Evolutionary conservation across 2,113 vertebrate species (phyloP), one percentile per base, ranked within the genome.

Genomic region (Anas platyrhynchos): DNA sequence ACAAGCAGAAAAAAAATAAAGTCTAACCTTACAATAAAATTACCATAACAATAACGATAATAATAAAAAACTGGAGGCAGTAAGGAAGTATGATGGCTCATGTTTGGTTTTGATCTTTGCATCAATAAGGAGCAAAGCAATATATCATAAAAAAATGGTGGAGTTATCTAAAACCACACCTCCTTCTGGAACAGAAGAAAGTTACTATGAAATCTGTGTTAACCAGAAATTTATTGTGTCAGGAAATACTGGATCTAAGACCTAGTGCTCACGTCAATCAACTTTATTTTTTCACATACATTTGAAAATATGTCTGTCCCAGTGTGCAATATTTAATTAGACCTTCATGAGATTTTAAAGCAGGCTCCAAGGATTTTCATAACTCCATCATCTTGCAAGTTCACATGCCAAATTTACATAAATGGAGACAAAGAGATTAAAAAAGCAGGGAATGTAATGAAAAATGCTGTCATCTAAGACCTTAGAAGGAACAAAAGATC

Each of bases 351-450:
- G 95, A 96, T 87, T 79, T 91, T 81, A 96, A 95, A 94, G 62
- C 38, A 90, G 72, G 44, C 96, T 95, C 91, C 86, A 92, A 94
- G 68, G 87, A 86, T 95, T 96, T 94, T 94, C 72, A 62, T 91
- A 93, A 94, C 69, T 88, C 67, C n/a, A 82, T 84, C 84, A 59
- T 91, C 76, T 94, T 84, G 9, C 6, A 44, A 95, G 66, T 75
- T 93, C 83, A 77, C 85, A 55, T n/a, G 20, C 46, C 34, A 44
- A 56, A 96, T 97, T 97, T 97, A 94, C 91, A 94, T 93, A 96
- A 95, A 95, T 87, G 61, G 89, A 91, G 93, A 94, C 77, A 91
- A 63, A 93, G 76, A 91, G 77, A 80, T 96, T 96, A 93, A 73
- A 95, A 93, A 94, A 73, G 56, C 59, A 69, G 74, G 77, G 46